Base-by-base conservation (phyloP, 2,888 invertebrate genomes). In the Dolomedes plantarius region DNA sequence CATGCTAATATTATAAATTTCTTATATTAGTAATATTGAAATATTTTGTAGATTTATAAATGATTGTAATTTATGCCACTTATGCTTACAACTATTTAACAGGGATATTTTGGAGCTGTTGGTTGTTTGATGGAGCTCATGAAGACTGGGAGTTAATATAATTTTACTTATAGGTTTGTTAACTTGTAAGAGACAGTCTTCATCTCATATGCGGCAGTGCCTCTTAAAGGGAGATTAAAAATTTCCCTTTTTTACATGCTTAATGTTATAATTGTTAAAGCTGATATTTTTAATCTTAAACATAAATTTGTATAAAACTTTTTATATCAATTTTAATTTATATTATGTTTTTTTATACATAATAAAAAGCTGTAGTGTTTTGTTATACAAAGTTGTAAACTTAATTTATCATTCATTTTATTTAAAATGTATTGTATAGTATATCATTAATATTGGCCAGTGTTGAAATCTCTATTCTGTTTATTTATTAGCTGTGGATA, bases 51-150 rank as follows among this genome's bases (percentile, higher is more conserved):
- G n/a, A n/a, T n/a, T n/a, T n/a, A n/a, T n/a, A n/a, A n/a, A n/a
- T n/a, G n/a, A n/a, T n/a, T n/a, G n/a, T n/a, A n/a, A n/a, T n/a
- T n/a, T n/a, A n/a, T n/a, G n/a, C n/a, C n/a, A n/a, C n/a, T n/a
- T n/a, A n/a, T n/a, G n/a, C n/a, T n/a, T n/a, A n/a, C n/a, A n/a
- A n/a, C n/a, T 2, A 3, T 68, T 36, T 36, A 5, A 36, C 39
- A 68, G 39, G 94, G 95, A 0, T 98, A 98, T 91, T 98, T 98
- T 91, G 98, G 98, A 23, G 97, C 98, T 0, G 95, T 97, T 23
- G 98, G 98, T 50, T 97, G 97, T 90, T 92, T 98, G 27, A 92
- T 97, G 56, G 95, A 96, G 91, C 94, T 96, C 89, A 96, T 91
- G 90, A 87, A 87, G 32, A 78, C 78, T 28, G 73, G 74, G 32